These are phyloP conservation scores for Botia almorhae DNA, from an alignment of 2,797 vertebrate genomes.

Conservation along the genomic window DNA sequence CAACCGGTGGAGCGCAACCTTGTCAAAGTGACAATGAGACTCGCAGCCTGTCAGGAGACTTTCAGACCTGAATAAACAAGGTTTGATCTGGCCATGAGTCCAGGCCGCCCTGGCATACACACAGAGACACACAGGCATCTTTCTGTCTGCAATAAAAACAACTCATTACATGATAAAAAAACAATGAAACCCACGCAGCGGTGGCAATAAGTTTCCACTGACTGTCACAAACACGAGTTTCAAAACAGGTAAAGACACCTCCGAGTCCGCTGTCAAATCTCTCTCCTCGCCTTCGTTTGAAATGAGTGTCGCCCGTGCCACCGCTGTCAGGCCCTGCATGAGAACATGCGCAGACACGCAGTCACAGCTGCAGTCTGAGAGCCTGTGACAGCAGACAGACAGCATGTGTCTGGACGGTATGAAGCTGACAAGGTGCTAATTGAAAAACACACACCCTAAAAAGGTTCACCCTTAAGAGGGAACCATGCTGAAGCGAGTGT, in stretches of 20 bases:
- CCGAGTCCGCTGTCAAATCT: slow-evolving; percentile 29
- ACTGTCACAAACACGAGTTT: slow-evolving; percentile 31
- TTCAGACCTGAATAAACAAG: slow-evolving; percentile 24
- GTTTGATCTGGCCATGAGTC: slow-evolving; percentile 11
- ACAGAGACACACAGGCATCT: neutral
- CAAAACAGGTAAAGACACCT: slow-evolving; percentile 26
- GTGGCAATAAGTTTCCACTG: slow-evolving; percentile 1
- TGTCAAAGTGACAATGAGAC: slow-evolving; percentile 22
- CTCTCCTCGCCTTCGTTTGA: slow-evolving; percentile 8
- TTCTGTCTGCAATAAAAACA: slow-evolving; percentile 20
- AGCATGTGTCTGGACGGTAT: slow-evolving; percentile 5
- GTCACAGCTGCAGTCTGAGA: slow-evolving; percentile 21
- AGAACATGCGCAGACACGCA: neutral
- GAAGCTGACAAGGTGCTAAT: slow-evolving; percentile 46
- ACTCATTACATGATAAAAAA: slow-evolving; percentile 10
- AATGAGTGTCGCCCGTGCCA: neutral
- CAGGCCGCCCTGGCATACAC: neutral
- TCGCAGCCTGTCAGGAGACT: slow-evolving; percentile 31
- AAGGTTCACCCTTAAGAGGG: slow-evolving; percentile 10
- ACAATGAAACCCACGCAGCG: neutral
- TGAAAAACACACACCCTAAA: slow-evolving; percentile 19
- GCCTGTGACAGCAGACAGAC: slow-evolving; percentile 34
- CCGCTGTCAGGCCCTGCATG: slow-evolving; percentile 16
- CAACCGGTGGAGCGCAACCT: slow-evolving; percentile 11
- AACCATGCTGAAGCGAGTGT: neutral